Evolutionary conservation across 2,797 vertebrate genomes (phyloP).

Genomic region (Limnodromus scolopaceus): DNA sequence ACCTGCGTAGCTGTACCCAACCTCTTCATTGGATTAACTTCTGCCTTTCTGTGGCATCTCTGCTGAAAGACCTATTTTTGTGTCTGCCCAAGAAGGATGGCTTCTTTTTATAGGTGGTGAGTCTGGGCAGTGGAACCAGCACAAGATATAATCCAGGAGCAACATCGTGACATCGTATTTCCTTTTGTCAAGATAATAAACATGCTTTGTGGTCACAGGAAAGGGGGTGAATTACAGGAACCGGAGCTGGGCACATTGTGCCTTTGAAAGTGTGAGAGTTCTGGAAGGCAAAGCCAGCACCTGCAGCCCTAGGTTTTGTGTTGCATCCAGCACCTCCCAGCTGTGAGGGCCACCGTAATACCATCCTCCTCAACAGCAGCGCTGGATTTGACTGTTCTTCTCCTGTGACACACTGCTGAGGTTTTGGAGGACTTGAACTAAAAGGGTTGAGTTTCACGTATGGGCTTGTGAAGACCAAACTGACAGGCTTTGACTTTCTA

Average conservation of each 20-base stretch:
- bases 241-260: background rate
- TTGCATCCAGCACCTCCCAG: background rate
- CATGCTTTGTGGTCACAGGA: background rate
- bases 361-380: background rate
- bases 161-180: background rate
- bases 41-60: background rate
- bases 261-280: background rate
- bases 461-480: background rate
- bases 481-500: background rate
- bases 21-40: background rate
- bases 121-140: background rate
- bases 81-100: background rate
- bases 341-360: background rate
- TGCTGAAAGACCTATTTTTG: background rate
- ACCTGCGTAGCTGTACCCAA: background rate
- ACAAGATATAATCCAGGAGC: conserved; percentile 4
- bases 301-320: background rate
- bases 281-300: background rate
- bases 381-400: background rate
- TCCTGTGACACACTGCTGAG: background rate
- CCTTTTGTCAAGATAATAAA: conserved; percentile 1
- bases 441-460: background rate
- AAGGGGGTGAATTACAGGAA: conserved; percentile 40
- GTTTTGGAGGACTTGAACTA: background rate
- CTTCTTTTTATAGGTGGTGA: background rate